These are phyloP conservation scores for Botia almorhae DNA, from an alignment of 2,797 vertebrate genomes.

Conservation along the genomic window DNA sequence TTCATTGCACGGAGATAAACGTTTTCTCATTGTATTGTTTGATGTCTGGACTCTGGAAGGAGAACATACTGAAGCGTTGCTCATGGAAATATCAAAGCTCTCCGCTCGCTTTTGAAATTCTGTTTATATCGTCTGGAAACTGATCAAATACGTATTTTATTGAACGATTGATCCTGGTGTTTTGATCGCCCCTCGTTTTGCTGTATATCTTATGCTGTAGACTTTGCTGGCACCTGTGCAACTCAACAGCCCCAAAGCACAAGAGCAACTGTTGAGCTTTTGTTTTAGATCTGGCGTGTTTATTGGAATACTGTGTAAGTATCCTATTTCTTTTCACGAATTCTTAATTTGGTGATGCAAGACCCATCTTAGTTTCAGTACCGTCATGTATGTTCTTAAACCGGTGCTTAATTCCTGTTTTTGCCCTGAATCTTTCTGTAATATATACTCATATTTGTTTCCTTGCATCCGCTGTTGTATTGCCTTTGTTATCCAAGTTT, in stretches of 20 bases:
- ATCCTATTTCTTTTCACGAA: slow-evolving; percentile 5
- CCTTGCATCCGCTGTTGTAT: slow-evolving; percentile 67
- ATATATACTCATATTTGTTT: slow-evolving; percentile 58
- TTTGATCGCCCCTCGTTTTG: background rate
- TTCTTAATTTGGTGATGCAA: slow-evolving; percentile 28
- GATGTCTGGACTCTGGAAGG: background rate
- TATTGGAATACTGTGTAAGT: slow-evolving; percentile 36
- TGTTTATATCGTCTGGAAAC: background rate
- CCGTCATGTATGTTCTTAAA: slow-evolving; percentile 60
- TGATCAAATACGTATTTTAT: slow-evolving; percentile 29
- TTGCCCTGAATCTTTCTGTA: slow-evolving; percentile 22
- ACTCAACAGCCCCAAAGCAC: slow-evolving; percentile 4
- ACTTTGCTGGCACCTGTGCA: slow-evolving; percentile 42
- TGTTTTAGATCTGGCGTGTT: slow-evolving; percentile 2
- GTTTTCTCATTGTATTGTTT: slow-evolving; percentile 1
- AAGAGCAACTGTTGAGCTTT: slow-evolving; percentile 7
- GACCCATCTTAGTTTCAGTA: slow-evolving; percentile 56
- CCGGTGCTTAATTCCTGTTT: slow-evolving; percentile 58
- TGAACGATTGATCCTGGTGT: slow-evolving; percentile 25
- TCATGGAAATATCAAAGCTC: slow-evolving; percentile 6
- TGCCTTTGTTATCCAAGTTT: slow-evolving; percentile 73
- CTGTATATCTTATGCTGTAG: slow-evolving; percentile 5
- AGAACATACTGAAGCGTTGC: slow-evolving; percentile 4
- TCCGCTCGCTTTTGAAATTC: slow-evolving; percentile 26
- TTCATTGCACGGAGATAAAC: slow-evolving; percentile 10